A percentile compares a stretch with the other conserved stretches of the same genome.
phyloP scores from a whole-genome alignment of 64 coral and sea anemone species.

The Pachyseris speciosa region DNA sequence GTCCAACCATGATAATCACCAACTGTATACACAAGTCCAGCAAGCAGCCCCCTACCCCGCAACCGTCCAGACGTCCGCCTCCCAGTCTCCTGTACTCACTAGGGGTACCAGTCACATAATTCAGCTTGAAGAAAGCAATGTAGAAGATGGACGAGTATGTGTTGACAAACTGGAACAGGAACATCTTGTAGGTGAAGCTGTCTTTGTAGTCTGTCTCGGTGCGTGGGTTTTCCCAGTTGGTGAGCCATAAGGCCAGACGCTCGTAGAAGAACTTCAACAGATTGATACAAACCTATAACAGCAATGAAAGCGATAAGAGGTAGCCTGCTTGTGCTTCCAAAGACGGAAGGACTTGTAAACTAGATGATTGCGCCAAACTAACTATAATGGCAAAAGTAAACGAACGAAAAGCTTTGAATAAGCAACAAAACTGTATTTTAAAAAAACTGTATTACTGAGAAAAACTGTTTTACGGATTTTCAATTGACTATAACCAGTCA shows the following conservation, averaged over 20 bases:
- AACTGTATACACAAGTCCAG: constrained; percentile 92
- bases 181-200: constrained; percentile 99
- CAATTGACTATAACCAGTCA: too few species aligned
- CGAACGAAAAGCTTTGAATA: too few species aligned
- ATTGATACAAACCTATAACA: constrained; percentile 73
- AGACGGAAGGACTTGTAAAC: too few species aligned
- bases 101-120: constrained; percentile 86
- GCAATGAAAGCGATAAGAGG: too few species aligned
- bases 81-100: constrained; percentile 83
- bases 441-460: too few species aligned
- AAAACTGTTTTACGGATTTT: too few species aligned
- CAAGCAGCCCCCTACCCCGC: constrained; percentile 78
- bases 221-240: constrained; percentile 97
- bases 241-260: constrained; percentile 78
- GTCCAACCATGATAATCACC: constrained; percentile 91
- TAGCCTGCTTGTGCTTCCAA: too few species aligned
- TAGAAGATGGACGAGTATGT: constrained; percentile 96
- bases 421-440: too few species aligned
- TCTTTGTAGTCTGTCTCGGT: constrained; percentile 90
- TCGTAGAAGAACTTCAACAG: constrained; percentile 88
- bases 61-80: constrained; percentile 71
- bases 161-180: constrained; percentile 98
- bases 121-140: constrained; percentile 93
- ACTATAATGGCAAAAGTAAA: too few species aligned
- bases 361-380: too few species aligned